Conservation (phyloP, 1,140 invertebrate genomes). For the Cotesia vestalis region DNA sequence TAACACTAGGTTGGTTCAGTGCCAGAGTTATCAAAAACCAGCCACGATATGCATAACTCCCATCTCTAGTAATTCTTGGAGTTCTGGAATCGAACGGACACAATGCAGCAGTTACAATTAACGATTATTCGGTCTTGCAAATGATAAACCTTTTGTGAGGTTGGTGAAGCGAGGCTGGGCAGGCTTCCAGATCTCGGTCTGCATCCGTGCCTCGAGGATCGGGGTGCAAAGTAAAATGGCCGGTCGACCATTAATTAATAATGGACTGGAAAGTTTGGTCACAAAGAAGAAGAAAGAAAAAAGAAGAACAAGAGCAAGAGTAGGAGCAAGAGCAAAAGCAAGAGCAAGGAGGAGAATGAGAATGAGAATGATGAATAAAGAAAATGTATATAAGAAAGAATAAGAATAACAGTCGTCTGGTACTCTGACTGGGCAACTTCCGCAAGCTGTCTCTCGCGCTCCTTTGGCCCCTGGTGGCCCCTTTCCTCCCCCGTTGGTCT, state of each 20-base stretch:
- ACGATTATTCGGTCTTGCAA: conserved; percentile 24
- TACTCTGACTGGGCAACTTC: conserved; percentile 35
- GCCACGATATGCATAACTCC: neutral
- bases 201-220: neutral
- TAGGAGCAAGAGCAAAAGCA: conserved; percentile 38
- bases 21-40: neutral
- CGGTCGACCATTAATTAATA: conserved; percentile 56
- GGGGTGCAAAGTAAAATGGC: conserved; percentile 46
- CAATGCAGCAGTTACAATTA: conserved; percentile 22
- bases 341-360: neutral
- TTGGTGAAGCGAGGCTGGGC: conserved; percentile 3
- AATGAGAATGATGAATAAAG: conserved; percentile 19
- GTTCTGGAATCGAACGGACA: neutral
- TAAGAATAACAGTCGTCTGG: conserved; percentile 26
- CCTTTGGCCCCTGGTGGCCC: conserved; percentile 42
- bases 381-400: conserved; percentile 21
- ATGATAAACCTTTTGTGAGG: conserved; percentile 24
- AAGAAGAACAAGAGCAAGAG: conserved; percentile 31
- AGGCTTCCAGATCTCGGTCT: neutral
- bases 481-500: conserved; percentile 42
- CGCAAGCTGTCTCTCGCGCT: conserved; percentile 37
- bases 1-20: neutral
- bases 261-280: conserved; percentile 43
- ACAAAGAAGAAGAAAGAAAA: neutral
- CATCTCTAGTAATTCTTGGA: neutral